Conservation (phyloP, 1,140 invertebrate species). For the Drosophila nasuta region DNA sequence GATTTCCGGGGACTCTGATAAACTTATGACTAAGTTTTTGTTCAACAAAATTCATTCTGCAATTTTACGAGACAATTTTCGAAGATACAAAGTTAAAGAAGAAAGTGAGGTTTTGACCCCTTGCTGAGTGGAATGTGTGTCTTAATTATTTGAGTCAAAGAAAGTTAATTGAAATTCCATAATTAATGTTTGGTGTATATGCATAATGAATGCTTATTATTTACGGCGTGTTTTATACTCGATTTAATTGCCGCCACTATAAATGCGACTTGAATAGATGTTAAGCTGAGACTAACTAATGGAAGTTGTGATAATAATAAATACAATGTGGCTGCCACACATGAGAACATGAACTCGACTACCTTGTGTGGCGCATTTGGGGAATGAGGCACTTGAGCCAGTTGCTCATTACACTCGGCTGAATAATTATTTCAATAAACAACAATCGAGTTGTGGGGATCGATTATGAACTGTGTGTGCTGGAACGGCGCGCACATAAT, state of each 20-base stretch:
- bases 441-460: constrained; percentile 59
- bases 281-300: not conserved
- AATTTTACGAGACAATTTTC: not conserved
- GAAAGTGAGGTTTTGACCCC: not conserved
- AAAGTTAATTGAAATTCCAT: constrained; percentile 16
- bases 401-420: constrained; percentile 80
- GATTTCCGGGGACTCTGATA: constrained; percentile 4
- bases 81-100: not conserved
- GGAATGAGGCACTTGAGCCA: constrained; percentile 66
- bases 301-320: not conserved
- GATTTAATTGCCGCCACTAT: constrained; percentile 8
- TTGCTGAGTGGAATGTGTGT: not conserved
- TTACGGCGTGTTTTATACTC: constrained; percentile 1
- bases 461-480: constrained; percentile 79
- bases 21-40: not conserved
- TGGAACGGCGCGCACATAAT: constrained; percentile 80
- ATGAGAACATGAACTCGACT: not conserved
- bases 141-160: not conserved
- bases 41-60: no score
- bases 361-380: not conserved
- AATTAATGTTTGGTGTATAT: not conserved
- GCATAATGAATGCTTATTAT: constrained; percentile 4
- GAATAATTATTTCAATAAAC: constrained; percentile 82
- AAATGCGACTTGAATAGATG: not conserved
- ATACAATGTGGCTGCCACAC: constrained; percentile 17